Base-by-base conservation (phyloP, 2,797 vertebrate genomes). In the Rhabdomys pumilio region DNA sequence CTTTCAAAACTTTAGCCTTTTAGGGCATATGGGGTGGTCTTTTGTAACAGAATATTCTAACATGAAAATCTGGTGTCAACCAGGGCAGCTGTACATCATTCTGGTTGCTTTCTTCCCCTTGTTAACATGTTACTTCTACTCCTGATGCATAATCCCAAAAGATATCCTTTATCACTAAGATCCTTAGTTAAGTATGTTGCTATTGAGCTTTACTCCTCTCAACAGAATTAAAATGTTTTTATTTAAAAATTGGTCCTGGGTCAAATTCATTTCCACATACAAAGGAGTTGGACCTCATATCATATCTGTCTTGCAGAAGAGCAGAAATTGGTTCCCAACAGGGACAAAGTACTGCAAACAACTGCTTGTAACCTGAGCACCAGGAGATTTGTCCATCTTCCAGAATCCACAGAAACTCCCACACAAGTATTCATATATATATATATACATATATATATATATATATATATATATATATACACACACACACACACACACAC, bases 221-320 rank as follows among this genome's bases (percentile, higher is more conserved):
- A 65, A 41, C 31, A 77, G 22, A 53, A 81, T 89, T 92, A 89
- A 95, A 92, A 8, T 41, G n/a, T 82, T 81, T 57, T 61, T n/a
- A 17, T 69, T 38, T 61, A 61, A 61, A 57, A 59, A 59, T 41
- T 61, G 34, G 55, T 61, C 57, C 55, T 61, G 80, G 55, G 22
- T 59, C 80, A 61, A 82, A 82, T 41, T 82, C 55, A 41, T 41
- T 82, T 82, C 24, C 24, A 82, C 38, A 59, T 38, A 41, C 57
- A 41, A 41, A 82, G n/a, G 22, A 14, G 55, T 61, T 82, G 55
- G 13, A 29, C 55, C 24, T 17, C 55, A 61, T 26, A 15, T n/a
- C n/a, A 38, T 57, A 38, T 81, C 55, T 82, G 79, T 5, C 55
- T 82, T 61, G 3, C 80, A 82, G n/a, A 38, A 13, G 13, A 82